Evolutionary conservation across 1,140 invertebrate genomes (phyloP).

Genomic region (Bombus superbus): DNA sequence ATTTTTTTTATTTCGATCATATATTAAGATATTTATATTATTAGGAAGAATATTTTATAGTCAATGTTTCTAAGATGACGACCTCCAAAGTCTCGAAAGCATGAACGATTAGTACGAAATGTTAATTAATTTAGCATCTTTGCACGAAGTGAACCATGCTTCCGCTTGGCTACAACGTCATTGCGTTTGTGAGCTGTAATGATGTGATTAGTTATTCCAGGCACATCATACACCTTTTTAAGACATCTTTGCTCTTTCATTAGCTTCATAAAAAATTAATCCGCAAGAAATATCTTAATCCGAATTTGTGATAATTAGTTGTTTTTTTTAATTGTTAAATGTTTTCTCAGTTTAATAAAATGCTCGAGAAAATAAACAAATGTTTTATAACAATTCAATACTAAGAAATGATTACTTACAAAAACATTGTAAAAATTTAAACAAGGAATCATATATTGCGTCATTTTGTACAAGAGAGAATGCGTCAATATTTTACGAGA

Average conservation of each 20-base stretch:
- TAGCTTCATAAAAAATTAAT: neutral
- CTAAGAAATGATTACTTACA: neutral
- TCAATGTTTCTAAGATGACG: neutral
- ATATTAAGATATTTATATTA: neutral
- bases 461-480: neutral
- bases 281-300: too few species aligned
- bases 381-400: neutral
- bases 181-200: slow-evolving; percentile 13
- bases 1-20: too few species aligned
- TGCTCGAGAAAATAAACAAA: neutral
- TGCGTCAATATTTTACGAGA: neutral
- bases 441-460: neutral
- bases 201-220: slow-evolving; percentile 38
- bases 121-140: slow-evolving; percentile 61
- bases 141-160: slow-evolving; percentile 50
- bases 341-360: neutral
- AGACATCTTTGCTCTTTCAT: neutral
- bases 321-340: neutral
- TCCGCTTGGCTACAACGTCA: slow-evolving; percentile 58
- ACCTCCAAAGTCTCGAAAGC: slow-evolving; percentile 38
- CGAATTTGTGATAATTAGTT: neutral
- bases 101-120: slow-evolving; percentile 43
- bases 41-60: neutral
- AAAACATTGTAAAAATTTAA: neutral
- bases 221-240: neutral